Base-by-base conservation (phyloP, 2,797 vertebrate genomes). In the Chiroxiphia lanceolata region DNA sequence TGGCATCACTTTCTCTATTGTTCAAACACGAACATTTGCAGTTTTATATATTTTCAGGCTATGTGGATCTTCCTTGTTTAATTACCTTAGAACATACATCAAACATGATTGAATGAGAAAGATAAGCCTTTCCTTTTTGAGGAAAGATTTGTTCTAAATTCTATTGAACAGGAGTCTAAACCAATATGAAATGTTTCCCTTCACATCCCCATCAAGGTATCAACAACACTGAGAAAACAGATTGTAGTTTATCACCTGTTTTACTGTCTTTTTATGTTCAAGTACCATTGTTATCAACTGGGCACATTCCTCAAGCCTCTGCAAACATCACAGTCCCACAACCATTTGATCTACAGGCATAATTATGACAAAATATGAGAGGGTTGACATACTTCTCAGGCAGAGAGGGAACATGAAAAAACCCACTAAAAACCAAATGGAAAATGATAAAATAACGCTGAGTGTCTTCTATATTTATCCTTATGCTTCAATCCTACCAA, bases 191-290 rank as follows among this genome's bases (percentile, higher is more conserved):
- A 71, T 51, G 3, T 59, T 93, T 87, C 19, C 36, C 60, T 72
- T 84, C 61, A 79, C 56, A 89, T 79, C 47, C 38, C 0, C 0
- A 86, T 77, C 72, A 77, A 72, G 36, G 19, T 80, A 54, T 80
- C 87, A 85, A 50, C 71, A 89, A 34, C 25, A 33, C 29, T 31
- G 76, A 91, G 51, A 5, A 77, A 87, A 70, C 25, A 91, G 83
- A 80, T 25, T 80, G 71, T 72, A 56, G 42, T 95, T 91, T 85
- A 94, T 90, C 64, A 90, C 53, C 67, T 80, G n/a, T 29, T 93
- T 89, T 93, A 93, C 61, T 79, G 42, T 38, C 47, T 87, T n/a
- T 79, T 89, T 51, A 38, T 53, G 63, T 67, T 48, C 64, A 77
- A 85, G 84, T 44, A 74, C 68, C 78, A 56, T 15, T 87, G 54